A percentile compares a stretch with the other conserved stretches of the same genome.
Conservation (phyloP, 2,797 vertebrate genomes). For the Simalia tracyae region DNA sequence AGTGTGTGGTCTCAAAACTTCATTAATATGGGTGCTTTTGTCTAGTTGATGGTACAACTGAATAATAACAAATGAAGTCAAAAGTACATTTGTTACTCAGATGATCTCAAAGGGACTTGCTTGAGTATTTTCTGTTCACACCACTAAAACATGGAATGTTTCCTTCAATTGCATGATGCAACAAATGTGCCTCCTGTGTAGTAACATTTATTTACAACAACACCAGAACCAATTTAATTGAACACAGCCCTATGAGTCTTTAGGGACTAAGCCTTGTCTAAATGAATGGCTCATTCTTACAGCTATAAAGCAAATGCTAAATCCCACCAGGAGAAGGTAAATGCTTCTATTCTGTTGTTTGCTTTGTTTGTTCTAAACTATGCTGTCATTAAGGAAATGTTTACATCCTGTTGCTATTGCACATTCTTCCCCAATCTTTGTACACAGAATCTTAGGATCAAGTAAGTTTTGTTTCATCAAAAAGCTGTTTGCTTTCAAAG, state of each 20-base stretch:
- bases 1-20: background rate
- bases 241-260: conserved; percentile 55
- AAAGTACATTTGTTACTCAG: conserved; percentile 24
- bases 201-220: conserved; percentile 57
- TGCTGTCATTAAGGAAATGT: conserved; percentile 71
- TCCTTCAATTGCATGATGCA: conserved; percentile 68
- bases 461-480: conserved; percentile 6
- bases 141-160: conserved; percentile 40
- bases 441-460: background rate
- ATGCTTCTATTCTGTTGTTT: conserved; percentile 67
- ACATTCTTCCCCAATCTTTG: conserved; percentile 38
- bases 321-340: conserved; percentile 53
- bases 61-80: conserved; percentile 24
- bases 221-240: conserved; percentile 61
- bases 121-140: conserved; percentile 51
- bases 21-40: background rate
- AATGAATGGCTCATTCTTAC: conserved; percentile 67
- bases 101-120: conserved; percentile 40
- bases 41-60: background rate
- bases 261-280: conserved; percentile 62
- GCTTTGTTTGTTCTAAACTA: conserved; percentile 65
- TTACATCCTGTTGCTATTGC: conserved; percentile 63
- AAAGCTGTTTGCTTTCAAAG: background rate
- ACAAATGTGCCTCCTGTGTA: conserved; percentile 59
- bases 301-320: conserved; percentile 61